phyloP scores from a whole-genome alignment of 2,888 invertebrate genomes.

The Thecocarcelia acutangulata region DNA sequence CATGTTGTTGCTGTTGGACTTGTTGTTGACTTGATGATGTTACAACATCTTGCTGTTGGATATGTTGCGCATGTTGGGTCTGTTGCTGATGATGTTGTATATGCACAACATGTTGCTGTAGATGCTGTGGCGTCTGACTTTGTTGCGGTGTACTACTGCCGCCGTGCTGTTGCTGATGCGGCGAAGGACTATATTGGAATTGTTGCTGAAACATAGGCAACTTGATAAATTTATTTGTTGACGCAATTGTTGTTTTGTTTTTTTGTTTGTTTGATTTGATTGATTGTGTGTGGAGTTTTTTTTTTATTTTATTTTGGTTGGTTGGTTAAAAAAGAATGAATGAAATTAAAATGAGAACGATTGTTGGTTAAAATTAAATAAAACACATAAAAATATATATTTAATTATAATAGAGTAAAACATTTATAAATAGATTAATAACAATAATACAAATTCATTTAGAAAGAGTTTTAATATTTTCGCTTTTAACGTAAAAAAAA shows the following conservation, averaged over 20 bases:
- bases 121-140: conserved; percentile 79
- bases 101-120: conserved; percentile 80
- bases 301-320: conserved; percentile 43
- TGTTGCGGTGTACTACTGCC: conserved; percentile 75
- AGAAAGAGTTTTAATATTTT: too few relatives aligned
- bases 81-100: conserved; percentile 78
- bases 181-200: conserved; percentile 81
- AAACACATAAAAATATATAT: conserved; percentile 40
- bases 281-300: conserved; percentile 52
- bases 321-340: conserved; percentile 60
- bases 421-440: background rate
- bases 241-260: conserved; percentile 70
- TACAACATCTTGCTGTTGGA: conserved; percentile 80
- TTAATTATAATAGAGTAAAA: conserved; percentile 18
- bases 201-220: conserved; percentile 82
- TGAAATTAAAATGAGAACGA: conserved; percentile 65
- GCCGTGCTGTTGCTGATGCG: conserved; percentile 78
- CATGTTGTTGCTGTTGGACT: conserved; percentile 72
- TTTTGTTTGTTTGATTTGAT: conserved; percentile 49
- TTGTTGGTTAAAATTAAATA: conserved; percentile 54
- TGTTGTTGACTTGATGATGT: conserved; percentile 79
- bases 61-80: conserved; percentile 76
- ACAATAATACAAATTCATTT: too few relatives aligned
- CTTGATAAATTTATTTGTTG: conserved; percentile 78
- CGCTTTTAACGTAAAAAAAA: too few relatives aligned